Conservation (phyloP, 2,888 invertebrate genomes). For the Glaucopsyche alexis region DNA sequence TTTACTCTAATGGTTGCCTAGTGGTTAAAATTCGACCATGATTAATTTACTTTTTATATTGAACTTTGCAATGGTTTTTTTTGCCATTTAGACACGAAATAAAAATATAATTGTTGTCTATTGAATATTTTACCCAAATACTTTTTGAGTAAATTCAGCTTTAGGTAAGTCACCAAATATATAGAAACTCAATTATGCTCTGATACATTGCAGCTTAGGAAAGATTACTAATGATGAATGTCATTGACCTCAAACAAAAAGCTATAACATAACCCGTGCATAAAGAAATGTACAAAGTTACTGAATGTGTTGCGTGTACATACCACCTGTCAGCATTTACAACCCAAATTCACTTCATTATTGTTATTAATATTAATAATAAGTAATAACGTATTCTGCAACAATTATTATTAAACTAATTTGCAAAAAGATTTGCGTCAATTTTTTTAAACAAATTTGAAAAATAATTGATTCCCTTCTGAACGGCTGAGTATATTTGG, state of each 20-base stretch:
- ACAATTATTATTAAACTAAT: background rate
- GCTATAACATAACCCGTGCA: background rate
- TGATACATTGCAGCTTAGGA: no score
- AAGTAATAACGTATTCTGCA: background rate
- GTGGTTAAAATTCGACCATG: no score
- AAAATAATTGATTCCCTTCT: background rate
- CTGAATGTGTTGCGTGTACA: background rate
- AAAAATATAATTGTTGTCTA: no score
- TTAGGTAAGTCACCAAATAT: background rate
- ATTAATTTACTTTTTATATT: no score
- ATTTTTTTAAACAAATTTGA: background rate
- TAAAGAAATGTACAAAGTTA: background rate
- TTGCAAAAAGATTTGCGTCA: background rate
- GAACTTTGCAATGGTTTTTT: no score
- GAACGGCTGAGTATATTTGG: background rate
- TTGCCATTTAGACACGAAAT: no score
- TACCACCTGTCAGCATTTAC: conserved; percentile 2
- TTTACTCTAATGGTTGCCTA: no score
- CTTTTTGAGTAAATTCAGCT: background rate
- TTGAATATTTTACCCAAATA: no score
- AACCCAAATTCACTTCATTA: background rate
- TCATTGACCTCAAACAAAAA: no score
- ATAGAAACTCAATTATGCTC: no score
- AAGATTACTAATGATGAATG: no score
- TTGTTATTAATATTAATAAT: conserved; percentile 9